Evolutionary conservation across 2,888 invertebrate species (phyloP), one percentile per base, ranked within the genome.

Genomic region (Ctenicera cuprea): DNA sequence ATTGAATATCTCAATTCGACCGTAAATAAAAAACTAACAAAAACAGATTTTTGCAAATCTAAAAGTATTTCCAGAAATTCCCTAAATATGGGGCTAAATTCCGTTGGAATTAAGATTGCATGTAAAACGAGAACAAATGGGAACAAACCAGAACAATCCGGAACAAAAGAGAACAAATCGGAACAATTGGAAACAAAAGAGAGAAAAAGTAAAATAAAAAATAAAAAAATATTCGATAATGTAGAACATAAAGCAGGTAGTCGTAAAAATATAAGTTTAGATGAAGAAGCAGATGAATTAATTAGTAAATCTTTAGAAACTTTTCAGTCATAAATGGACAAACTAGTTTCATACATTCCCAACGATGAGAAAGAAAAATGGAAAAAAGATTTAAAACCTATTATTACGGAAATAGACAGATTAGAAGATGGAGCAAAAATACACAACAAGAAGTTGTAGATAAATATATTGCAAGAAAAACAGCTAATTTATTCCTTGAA

Each of bases 401-500:
- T 50, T 12, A 20, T 52, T 52, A 52, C 26, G 22, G 52, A 52
- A 52, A 52, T 52, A 52, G 26, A 50, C 11, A 50, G 48, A 52
- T 26, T 22, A 52, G 26, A 52, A 52, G n/a, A 52, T 52, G 52
- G 4, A 52, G 52, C 52, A 52, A 52, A 52, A 26, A 52, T 52
- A 52, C 26, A 52, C n/a, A 52, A 52, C 26, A 52, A 26, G 52
- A 52, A 52, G 52, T 26, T 22, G 26, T 52, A 52, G 52, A 52
- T 52, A 52, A 52, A 52, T 52, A 52, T 52, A 52, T 52, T 52
- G 26, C 52, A 52, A 41, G 41, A 26, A 26, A 52, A 52, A 12
- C 26, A 22, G 26, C 22, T 26, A 52, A 52, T 52, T 26, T 52
- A 26, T 26, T 52, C 22, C 52, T 52, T 52, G 9, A 52, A 18